Percentiles rank a stretch among this genome's conserved stretches.
Conservation (phyloP, 2,797 vertebrate genomes). For the Lerista edwardsae region DNA sequence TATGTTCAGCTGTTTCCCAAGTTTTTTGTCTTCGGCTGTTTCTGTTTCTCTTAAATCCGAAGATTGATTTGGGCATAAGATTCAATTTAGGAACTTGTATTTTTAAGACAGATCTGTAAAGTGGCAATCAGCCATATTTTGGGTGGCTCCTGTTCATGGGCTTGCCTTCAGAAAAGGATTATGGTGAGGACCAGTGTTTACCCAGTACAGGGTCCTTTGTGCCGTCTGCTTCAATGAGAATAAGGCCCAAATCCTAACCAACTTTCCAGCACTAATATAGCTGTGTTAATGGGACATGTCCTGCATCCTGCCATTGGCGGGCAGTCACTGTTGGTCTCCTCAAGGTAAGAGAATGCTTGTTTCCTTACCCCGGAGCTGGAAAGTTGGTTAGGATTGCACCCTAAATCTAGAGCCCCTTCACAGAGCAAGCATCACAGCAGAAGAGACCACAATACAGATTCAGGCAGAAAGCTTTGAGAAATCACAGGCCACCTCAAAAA, state of each 20-base stretch:
- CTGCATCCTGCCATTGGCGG: too few species aligned
- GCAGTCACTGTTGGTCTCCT: too few species aligned
- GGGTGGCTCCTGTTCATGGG: neutral
- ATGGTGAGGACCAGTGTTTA: neutral
- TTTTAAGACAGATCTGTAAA: neutral
- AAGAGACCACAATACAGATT: neutral
- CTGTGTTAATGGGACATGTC: too few species aligned
- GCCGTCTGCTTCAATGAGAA: neutral
- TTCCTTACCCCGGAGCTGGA: too few species aligned
- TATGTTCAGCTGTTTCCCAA: neutral
- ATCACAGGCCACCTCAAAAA: neutral
- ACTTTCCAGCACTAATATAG: too few species aligned
- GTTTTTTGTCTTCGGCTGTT: neutral
- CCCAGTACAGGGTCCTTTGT: too few species aligned
- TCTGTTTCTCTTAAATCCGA: neutral
- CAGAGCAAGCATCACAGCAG: neutral
- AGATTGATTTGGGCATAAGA: neutral
- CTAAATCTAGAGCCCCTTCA: neutral
- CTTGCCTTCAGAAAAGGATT: neutral
- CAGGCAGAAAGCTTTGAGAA: neutral
- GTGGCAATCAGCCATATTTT: neutral
- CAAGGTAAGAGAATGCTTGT: too few species aligned
- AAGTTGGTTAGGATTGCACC: too few species aligned
- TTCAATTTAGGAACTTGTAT: neutral
- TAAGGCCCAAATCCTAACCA: too few species aligned